Conservation (phyloP, 2,888 invertebrate genomes). For the Ophion ventricosus region DNA sequence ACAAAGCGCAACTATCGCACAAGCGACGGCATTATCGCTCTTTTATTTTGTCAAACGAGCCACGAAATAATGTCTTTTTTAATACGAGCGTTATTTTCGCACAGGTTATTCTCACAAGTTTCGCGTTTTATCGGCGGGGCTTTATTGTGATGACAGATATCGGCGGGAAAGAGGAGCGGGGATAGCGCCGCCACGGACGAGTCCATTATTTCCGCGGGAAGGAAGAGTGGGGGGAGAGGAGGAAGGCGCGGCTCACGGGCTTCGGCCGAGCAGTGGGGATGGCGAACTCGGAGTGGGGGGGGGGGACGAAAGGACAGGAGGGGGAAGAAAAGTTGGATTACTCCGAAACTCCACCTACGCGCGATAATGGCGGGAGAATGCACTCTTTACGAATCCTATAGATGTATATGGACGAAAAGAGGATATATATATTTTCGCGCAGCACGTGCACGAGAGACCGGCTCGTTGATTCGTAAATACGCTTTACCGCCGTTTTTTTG, state of each 20-base stretch:
- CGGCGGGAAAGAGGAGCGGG: constrained; percentile 57
- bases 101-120: constrained; percentile 46
- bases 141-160: constrained; percentile 24
- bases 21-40: background rate
- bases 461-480: constrained; percentile 36
- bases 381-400: constrained; percentile 60
- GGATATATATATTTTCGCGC: constrained; percentile 21
- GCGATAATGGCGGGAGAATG: constrained; percentile 79
- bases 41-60: constrained; percentile 63
- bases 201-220: constrained; percentile 77
- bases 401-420: constrained; percentile 3
- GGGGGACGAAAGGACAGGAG: constrained; percentile 45
- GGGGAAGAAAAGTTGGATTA: constrained; percentile 29
- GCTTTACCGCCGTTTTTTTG: constrained; percentile 47
- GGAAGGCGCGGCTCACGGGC: constrained; percentile 53
- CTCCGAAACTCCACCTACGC: constrained; percentile 64
- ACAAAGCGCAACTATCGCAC: background rate
- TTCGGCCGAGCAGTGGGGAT: constrained; percentile 63
- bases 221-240: background rate
- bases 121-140: constrained; percentile 2
- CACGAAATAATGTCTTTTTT: background rate
- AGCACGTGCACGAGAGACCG: constrained; percentile 44
- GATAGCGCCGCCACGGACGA: constrained; percentile 73
- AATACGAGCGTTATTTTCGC: constrained; percentile 4
- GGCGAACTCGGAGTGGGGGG: constrained; percentile 59